phyloP scores from a whole-genome alignment of 92 coral and sea anemone species.

The Porites cylindrica region DNA sequence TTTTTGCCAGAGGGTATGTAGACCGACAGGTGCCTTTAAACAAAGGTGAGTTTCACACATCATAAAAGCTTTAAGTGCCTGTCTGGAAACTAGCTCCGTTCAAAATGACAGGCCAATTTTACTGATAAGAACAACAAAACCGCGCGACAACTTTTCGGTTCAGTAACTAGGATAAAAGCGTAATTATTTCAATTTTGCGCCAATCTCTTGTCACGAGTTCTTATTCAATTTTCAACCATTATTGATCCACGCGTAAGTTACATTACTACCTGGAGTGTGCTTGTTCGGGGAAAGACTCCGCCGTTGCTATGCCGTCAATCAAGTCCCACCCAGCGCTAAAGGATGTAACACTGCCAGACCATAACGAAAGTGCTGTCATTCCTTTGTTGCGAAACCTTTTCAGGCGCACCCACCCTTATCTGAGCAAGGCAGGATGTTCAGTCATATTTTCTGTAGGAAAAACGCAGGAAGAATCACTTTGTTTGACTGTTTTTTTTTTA shows the following conservation, averaged over 20 bases:
- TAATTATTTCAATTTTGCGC: conserved; percentile 29
- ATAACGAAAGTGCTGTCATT: no score
- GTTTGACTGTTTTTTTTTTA: neutral
- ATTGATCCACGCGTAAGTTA: neutral
- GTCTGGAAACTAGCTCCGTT: conserved; percentile 7
- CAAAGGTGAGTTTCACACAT: conserved; percentile 2
- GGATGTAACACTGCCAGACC: no score
- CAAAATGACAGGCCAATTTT: neutral
- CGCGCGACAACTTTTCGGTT: neutral
- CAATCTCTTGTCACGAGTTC: conserved; percentile 1
- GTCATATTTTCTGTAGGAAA: no score
- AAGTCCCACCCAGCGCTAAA: no score
- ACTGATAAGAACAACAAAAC: neutral
- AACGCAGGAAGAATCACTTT: no score
- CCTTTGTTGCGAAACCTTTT: no score
- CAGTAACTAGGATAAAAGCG: neutral
- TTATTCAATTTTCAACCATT: neutral
- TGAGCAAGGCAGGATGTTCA: no score
- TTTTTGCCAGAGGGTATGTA: neutral
- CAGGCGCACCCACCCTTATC: no score
- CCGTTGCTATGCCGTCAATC: neutral
- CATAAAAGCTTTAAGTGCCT: conserved; percentile 6
- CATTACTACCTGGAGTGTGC: conserved; percentile 7
- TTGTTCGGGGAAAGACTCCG: neutral
- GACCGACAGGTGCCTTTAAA: conserved; percentile 28